Evolutionary conservation across 37 sponge, comb jelly and placozoan genomes (phyloP), one percentile per base, ranked within the genome.

Genomic region (Tethya wilhelma): DNA sequence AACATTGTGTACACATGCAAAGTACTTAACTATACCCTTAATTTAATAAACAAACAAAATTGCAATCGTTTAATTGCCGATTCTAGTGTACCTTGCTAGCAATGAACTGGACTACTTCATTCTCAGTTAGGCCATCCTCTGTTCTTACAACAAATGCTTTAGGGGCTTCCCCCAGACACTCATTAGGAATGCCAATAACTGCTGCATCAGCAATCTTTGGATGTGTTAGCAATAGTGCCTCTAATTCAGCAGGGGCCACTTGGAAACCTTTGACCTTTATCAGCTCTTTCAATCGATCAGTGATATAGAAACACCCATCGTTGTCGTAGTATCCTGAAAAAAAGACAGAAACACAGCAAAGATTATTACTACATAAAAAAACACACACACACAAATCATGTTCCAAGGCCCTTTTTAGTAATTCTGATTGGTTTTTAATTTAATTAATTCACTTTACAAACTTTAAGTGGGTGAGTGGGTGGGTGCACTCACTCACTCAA

Each of bases 221-320:
- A 40, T 96, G 96, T 22, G 56, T 69, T 58, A 81, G 76, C 14
- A 96, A 85, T 12, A 87, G 45, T 17, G 83, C 96, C 67, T 96
- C 96, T 56, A 96, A 64, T 43, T 96, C 96, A 44, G 96, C 96
- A 25, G 96, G 93, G 7, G 93, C 96, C 38, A 96, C 96, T 57
- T 96, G 96, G 5, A 74, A 40, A 42, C 96, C 96, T 68, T 96
- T 93, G 71, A 93, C 93, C 79, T 95, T 95, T 78, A 95, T 95
- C 39, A 96, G 83, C 72, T 96, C 96, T 73, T 96, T 96, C 17
- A 96, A 79, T 46, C 96, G 87, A 64, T 93, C 96, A 4, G 87
- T 83, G 55, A 96, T 87, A 69, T 86, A 96, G 86, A 96, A 92
- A 44, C 79, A 78, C 14, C 88, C 88, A 38, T 89, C 82, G 22